Conservation (phyloP, 2,888 invertebrate genomes). For the Erynnis tages region DNA sequence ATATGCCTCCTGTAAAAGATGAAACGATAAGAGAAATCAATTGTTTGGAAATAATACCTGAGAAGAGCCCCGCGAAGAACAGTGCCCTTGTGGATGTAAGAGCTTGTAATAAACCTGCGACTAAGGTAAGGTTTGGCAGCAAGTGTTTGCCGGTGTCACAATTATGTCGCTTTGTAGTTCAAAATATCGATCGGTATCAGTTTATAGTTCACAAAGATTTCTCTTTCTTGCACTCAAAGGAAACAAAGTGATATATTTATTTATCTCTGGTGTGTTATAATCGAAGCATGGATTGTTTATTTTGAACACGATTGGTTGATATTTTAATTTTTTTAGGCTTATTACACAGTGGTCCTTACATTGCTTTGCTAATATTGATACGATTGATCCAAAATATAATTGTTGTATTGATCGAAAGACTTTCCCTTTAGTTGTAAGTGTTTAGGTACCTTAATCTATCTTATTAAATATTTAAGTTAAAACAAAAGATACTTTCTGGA, state of each 20-base stretch:
- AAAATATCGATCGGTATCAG: conserved; percentile 26
- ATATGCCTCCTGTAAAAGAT: conserved; percentile 80
- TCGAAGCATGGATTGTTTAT: conserved; percentile 17
- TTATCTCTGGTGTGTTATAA: conserved; percentile 2
- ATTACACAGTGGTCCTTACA: too few species aligned
- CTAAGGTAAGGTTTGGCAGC: conserved; percentile 76
- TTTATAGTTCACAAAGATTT: conserved; percentile 20
- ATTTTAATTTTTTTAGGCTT: neutral
- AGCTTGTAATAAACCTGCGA: conserved; percentile 85
- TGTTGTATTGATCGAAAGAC: too few species aligned
- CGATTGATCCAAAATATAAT: too few species aligned
- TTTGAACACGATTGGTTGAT: conserved; percentile 3
- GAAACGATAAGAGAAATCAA: conserved; percentile 71
- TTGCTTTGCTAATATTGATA: too few species aligned
- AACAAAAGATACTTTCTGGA: too few species aligned
- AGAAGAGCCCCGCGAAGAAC: conserved; percentile 75
- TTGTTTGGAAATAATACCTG: conserved; percentile 71
- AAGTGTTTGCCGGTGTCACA: conserved; percentile 1
- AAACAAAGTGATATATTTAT: conserved; percentile 8
- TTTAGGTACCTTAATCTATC: too few species aligned
- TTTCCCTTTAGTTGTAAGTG: too few species aligned
- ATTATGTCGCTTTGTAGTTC: conserved; percentile 22
- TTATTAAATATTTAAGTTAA: too few species aligned
- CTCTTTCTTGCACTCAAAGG: conserved; percentile 19
- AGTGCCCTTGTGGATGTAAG: conserved; percentile 82